Evolutionary conservation across 2,888 invertebrate genomes (phyloP), one percentile per base, ranked within the genome.

Genomic region (Latrodectus elegans): DNA sequence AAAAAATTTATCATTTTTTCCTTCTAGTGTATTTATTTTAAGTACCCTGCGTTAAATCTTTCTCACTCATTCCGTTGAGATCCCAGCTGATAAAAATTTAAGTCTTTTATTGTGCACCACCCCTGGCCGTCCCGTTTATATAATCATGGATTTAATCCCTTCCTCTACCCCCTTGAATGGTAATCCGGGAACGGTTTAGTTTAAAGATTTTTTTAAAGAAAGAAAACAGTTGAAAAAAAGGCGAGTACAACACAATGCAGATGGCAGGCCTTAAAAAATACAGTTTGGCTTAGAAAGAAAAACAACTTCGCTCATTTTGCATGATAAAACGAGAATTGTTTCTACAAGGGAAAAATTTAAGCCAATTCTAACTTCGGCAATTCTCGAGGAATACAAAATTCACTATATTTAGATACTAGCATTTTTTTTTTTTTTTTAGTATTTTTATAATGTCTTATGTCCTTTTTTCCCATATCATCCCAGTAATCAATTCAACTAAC

Each of bases 1-100:
- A 38, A 38, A 38, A 38, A 4, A 3, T 38, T 6, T 11, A 11
- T 60, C 14, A 14, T 60, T 38, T 55, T 60, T 60, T 60, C 12
- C 12, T 60, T 6, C 60, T 14, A 15, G 64, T 51, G 64, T 64
- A 71, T 71, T 68, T 81, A 74, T 75, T 70, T 53, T 11, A 55
- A 55, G 75, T 53, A 72, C 67, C 53, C 49, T 65, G 80, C 70
- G 68, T 75, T 76, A 76, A 86, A 86, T 76, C 81, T 86, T 86
- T 86, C 72, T 72, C 80, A 73, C 78, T 73, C 53, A 73, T 38
- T 52, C 15, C n/a, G 22, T 15, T n/a, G 67, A 75, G 80, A 80
- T 71, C 76, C 17, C 22, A 53, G 38, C 79, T 86, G 86, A 86
- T 86, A 86, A 85, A 81, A 76, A 81, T 86, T 86, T 86, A 86